A percentile compares a stretch with the other conserved stretches of the same genome.
phyloP scores from a whole-genome alignment of 2,888 invertebrate species.

The Troglohyphantes excavatus region DNA sequence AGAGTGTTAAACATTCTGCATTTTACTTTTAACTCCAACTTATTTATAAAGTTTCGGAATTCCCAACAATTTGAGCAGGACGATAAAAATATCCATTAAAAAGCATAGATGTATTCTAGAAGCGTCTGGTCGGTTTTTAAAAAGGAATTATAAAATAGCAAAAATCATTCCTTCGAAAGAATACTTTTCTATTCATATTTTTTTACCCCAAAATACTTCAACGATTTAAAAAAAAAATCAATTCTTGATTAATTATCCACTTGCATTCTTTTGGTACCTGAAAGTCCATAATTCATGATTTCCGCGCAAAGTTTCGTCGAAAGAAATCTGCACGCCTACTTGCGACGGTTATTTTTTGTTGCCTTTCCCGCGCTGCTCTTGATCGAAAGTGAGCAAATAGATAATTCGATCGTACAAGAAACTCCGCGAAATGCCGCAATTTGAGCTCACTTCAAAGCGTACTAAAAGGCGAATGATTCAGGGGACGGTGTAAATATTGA shows the following conservation, averaged over 20 bases:
- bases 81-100: too few species aligned
- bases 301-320: not conserved
- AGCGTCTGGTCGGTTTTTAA: too few species aligned
- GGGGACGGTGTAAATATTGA: conserved; percentile 23
- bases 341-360: conserved; percentile 10
- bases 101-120: too few species aligned
- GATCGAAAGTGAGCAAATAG: conserved; percentile 58
- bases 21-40: too few species aligned
- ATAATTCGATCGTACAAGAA: conserved; percentile 52
- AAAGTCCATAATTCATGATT: conserved; percentile 3
- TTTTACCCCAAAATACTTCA: not conserved
- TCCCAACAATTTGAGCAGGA: too few species aligned
- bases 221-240: not conserved
- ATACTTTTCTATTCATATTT: not conserved
- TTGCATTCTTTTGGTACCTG: not conserved
- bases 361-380: conserved; percentile 9
- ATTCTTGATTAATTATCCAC: not conserved
- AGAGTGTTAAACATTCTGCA: too few species aligned
- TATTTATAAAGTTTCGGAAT: too few species aligned
- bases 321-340: not conserved
- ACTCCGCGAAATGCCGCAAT: conserved; percentile 40
- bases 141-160: not conserved
- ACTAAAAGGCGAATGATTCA: conserved; percentile 22
- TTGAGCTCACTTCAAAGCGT: conserved; percentile 59
- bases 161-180: not conserved